phyloP scores from a whole-genome alignment of 2,113 vertebrate species.

The Catharus bicknelli region DNA sequence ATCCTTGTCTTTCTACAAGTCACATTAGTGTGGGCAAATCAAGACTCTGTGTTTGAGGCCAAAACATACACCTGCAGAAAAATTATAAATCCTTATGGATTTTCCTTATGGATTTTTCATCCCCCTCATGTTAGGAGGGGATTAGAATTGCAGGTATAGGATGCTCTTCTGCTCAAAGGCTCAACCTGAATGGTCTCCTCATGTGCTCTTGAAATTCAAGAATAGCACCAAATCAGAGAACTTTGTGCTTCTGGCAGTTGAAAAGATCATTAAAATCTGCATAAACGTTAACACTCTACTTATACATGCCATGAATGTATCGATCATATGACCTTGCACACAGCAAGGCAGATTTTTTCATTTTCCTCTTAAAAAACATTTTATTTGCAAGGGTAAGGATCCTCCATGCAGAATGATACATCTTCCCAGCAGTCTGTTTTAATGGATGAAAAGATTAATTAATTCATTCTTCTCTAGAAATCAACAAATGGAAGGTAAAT shows the following conservation, averaged over 20 bases:
- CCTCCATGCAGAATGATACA: not conserved
- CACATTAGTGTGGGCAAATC: not conserved
- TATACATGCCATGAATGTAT: not conserved
- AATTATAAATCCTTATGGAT: not conserved
- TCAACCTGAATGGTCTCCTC: not conserved
- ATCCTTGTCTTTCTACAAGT: not conserved
- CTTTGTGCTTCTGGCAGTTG: not conserved
- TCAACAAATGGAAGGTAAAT: not conserved
- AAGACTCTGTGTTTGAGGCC: not conserved
- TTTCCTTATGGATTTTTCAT: constrained; percentile 1
- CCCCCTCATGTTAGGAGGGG: not conserved
- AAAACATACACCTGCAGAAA: not conserved
- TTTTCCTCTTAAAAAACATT: not conserved
- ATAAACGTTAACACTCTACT: not conserved
- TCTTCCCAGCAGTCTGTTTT: not conserved
- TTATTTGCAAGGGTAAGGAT: not conserved
- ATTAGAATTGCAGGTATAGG: not conserved
- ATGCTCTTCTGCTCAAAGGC: not conserved
- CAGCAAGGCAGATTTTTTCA: not conserved
- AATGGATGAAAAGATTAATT: not conserved
- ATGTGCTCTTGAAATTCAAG: not conserved
- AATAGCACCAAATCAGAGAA: not conserved
- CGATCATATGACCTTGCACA: not conserved
- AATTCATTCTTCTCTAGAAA: not conserved
- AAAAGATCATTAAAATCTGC: not conserved